phyloP scores from a whole-genome alignment of 2,797 vertebrate species.

The Tauraco hartlaubi region DNA sequence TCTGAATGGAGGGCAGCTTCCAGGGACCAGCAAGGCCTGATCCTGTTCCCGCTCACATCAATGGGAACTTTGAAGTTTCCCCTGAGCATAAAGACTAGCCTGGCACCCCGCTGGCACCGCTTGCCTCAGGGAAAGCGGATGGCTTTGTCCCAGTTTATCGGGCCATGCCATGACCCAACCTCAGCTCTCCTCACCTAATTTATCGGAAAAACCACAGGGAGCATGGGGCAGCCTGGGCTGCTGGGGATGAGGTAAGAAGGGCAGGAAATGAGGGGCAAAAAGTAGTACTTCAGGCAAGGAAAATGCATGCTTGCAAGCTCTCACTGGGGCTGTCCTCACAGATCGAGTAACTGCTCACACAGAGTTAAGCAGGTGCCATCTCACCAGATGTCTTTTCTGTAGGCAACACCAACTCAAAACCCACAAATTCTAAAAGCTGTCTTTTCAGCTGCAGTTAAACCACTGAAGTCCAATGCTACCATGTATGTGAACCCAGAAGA shows the following conservation, averaged over 20 bases:
- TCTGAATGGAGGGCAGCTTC: constrained; percentile 18
- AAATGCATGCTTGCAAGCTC: neutral
- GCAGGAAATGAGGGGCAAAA: neutral
- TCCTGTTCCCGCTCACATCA: neutral
- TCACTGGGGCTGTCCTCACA: neutral
- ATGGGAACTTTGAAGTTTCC: neutral
- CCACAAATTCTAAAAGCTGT: neutral
- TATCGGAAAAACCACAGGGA: constrained; percentile 15
- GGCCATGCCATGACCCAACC: neutral
- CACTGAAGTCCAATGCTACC: neutral
- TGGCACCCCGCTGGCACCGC: neutral
- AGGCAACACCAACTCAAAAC: neutral
- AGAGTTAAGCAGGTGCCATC: neutral
- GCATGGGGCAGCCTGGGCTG: neutral
- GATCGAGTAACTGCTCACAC: neutral
- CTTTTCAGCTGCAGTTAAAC: neutral
- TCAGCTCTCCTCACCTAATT: neutral
- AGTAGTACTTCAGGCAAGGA: neutral
- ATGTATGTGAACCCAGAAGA: neutral
- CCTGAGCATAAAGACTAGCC: neutral
- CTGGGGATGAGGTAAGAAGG: neutral
- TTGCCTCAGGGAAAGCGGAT: neutral
- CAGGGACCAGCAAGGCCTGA: constrained; percentile 1
- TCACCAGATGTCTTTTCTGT: neutral
- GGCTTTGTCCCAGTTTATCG: constrained; percentile 1